Percentiles rank a stretch among this genome's conserved stretches.
Conservation (phyloP, 2,113 vertebrate species). For the Todiramphus saurophagus region DNA sequence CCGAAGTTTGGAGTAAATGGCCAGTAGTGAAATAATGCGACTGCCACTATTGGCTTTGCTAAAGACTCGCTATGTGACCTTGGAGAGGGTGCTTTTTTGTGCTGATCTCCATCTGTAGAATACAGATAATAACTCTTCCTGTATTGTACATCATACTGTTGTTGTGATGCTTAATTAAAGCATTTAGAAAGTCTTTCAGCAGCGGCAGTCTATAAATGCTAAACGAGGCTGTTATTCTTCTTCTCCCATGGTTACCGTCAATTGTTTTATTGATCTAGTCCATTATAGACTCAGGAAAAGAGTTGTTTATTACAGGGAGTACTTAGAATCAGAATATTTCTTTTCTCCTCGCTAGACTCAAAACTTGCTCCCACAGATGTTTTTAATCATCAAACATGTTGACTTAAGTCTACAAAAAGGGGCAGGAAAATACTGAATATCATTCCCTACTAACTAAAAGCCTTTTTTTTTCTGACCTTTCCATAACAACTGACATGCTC, state of each 20-base stretch:
- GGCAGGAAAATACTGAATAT: not conserved
- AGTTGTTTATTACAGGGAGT: constrained; percentile 23
- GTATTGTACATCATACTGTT: not conserved
- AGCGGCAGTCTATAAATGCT: constrained; percentile 16
- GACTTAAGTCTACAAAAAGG: not conserved
- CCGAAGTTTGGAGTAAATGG: not conserved
- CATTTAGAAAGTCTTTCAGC: constrained; percentile 23
- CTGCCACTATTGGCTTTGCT: not conserved
- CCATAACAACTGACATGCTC: not conserved
- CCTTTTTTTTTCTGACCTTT: not conserved
- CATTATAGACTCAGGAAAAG: constrained; percentile 23
- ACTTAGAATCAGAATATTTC: not conserved
- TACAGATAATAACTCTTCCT: not conserved
- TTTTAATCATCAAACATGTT: not conserved
- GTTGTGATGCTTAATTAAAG: constrained; percentile 58
- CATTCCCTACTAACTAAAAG: not conserved
- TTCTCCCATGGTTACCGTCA: constrained; percentile 31
- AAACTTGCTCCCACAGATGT: not conserved
- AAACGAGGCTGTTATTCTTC: constrained; percentile 21
- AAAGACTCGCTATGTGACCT: not conserved
- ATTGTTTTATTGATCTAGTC: constrained; percentile 55
- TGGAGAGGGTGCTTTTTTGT: not conserved
- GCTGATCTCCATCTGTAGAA: not conserved
- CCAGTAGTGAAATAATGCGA: not conserved
- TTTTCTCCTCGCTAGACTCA: not conserved